Evolutionary conservation across 2,113 vertebrate genomes (phyloP).

Genomic region (Gallinago media): DNA sequence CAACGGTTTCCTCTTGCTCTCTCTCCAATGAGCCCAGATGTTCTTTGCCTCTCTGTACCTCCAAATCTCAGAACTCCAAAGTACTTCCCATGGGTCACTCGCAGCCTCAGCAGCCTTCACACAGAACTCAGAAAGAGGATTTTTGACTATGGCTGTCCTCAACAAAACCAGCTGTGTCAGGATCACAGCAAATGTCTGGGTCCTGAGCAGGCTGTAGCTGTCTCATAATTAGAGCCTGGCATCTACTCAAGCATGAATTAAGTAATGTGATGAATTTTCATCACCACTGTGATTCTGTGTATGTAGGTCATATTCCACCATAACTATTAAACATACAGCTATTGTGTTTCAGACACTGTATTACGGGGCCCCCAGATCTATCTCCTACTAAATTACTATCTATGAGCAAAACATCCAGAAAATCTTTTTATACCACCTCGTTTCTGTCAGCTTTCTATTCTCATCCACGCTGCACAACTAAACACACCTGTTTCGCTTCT

Average conservation of each 20-base stretch:
- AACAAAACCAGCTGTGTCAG: background rate
- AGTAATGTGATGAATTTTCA: conserved; percentile 36
- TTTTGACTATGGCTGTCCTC: background rate
- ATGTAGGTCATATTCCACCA: conserved; percentile 8
- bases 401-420: background rate
- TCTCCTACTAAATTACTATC: background rate
- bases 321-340: background rate
- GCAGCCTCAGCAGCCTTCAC: background rate
- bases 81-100: background rate
- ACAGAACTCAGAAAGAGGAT: background rate
- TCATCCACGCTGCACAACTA: background rate
- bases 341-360: background rate
- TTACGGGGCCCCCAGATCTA: background rate
- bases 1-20: background rate
- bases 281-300: background rate
- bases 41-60: background rate
- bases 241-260: conserved; percentile 15
- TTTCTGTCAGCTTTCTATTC: background rate
- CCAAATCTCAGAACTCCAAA: background rate
- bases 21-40: background rate
- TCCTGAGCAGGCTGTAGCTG: background rate
- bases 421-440: background rate
- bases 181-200: background rate
- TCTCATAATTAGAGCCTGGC: background rate
- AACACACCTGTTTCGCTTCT: background rate